Evolutionary conservation across 2,797 vertebrate species (phyloP), one percentile per base, ranked within the genome.

Genomic region (Poecile montanus): DNA sequence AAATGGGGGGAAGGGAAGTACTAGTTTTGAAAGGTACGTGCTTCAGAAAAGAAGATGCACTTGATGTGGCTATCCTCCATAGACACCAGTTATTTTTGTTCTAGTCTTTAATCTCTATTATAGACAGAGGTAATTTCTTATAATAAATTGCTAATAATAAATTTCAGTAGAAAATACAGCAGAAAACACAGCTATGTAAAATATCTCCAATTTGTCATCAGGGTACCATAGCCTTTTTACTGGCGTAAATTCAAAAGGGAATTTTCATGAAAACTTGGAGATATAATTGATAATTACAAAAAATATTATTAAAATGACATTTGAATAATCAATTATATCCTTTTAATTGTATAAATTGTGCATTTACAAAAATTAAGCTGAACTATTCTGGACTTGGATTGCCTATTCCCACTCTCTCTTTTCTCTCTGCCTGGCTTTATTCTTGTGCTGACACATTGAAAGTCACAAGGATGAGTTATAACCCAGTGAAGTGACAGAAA

Each of bases 391-490:
- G 15, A 78, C 3, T 50, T 72, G 34, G 11, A 50, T 44, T 83
- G 12, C 6, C 5, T 68, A 2, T 67, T 89, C 4, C 7, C 21
- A 54, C 34, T 6, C 3, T 10, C 34, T 65, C 6, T 77, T 53
- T 6, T 32, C 13, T 70, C 16, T 65, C 48, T 67, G 70, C 9
- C 29, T 53, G 22, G 4, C 11, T 77, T 57, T 71, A 57, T 53
- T 87, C 38, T 82, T 93, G 7, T 61, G 38, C 75, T 89, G 72
- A 57, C 21, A 63, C 77, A 44, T 16, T 76, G 77, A 51, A 92
- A 87, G 15, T 65, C 57, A 85, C 16, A 19, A 73, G 17, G 5
- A 60, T 72, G 71, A 79, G 25, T 72, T 83, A 74, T 80, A 93
- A 53, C 17, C 72, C 7, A 73, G 40, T 32, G 85, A 82, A 85